Evolutionary conservation across 2,113 vertebrate genomes (phyloP).

Genomic region (Cynoglossus semilaevis): DNA sequence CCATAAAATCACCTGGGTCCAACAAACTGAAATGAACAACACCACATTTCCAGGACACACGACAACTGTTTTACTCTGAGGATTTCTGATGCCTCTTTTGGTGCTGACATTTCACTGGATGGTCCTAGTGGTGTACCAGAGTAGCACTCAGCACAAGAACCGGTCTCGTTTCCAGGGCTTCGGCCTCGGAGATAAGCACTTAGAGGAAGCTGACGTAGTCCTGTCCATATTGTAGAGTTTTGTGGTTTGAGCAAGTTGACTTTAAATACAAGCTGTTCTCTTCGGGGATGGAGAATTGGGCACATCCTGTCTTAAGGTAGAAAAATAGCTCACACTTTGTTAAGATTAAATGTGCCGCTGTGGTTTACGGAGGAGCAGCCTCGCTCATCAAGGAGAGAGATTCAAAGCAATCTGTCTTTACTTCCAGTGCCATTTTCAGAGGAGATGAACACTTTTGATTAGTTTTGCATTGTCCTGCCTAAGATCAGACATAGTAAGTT

Average conservation of each 20-base stretch:
- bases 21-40: slow-evolving; percentile 12
- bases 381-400: slow-evolving; percentile 39
- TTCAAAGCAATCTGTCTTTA: slow-evolving; percentile 35
- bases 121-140: slow-evolving; percentile 11
- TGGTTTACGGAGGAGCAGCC: slow-evolving; percentile 32
- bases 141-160: slow-evolving; percentile 19
- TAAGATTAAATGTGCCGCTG: slow-evolving; percentile 60
- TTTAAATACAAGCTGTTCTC: slow-evolving; percentile 57
- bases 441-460: slow-evolving; percentile 38
- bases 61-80: not conserved
- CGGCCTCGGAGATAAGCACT: slow-evolving; percentile 16
- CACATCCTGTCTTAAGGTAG: slow-evolving; percentile 60
- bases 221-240: slow-evolving; percentile 28
- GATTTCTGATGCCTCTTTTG: slow-evolving; percentile 36
- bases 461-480: too few species aligned
- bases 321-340: slow-evolving; percentile 54
- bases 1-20: slow-evolving; percentile 4
- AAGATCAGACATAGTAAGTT: not conserved
- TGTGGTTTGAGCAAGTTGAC: slow-evolving; percentile 52
- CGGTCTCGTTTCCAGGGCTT: slow-evolving; percentile 11
- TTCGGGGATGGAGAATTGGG: slow-evolving; percentile 50
- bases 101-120: slow-evolving; percentile 30
- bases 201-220: slow-evolving; percentile 12
- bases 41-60: slow-evolving; percentile 2
- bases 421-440: slow-evolving; percentile 36